These are phyloP conservation scores for Eupristina koningsbergeri DNA, from an alignment of 1,140 invertebrate species.

Conservation along the genomic window DNA sequence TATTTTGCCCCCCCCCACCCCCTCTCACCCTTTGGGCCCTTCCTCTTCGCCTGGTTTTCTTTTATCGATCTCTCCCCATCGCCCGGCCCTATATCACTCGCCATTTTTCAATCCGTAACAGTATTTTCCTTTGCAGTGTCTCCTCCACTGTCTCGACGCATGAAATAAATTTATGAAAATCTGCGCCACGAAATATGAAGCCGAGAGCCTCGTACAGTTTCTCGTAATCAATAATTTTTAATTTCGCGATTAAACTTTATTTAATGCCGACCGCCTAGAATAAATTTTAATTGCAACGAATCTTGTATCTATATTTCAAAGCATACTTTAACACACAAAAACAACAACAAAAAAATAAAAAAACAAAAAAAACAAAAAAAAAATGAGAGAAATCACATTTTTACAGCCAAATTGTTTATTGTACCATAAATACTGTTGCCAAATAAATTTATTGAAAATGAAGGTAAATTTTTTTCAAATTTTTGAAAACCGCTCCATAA, in stretches of 20 bases:
- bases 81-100: background rate
- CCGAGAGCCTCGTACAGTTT: background rate
- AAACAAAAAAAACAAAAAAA: too few species aligned
- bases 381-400: too few species aligned
- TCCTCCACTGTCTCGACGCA: background rate
- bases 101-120: background rate
- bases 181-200: background rate
- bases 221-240: background rate
- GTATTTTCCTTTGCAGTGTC: background rate
- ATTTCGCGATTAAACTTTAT: constrained; percentile 5
- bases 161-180: constrained; percentile 11
- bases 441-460: too few species aligned
- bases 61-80: background rate
- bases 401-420: too few species aligned
- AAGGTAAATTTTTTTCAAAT: too few species aligned
- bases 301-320: background rate
- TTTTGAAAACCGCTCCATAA: too few species aligned
- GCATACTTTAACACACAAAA: too few species aligned
- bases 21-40: too few species aligned
- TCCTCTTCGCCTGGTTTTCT: background rate
- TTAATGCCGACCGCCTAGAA: background rate
- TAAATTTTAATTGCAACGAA: background rate
- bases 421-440: too few species aligned
- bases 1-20: background rate
- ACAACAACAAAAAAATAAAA: too few species aligned